Evolutionary conservation across 2,113 vertebrate species (phyloP), one percentile per base, ranked within the genome.

Genomic region (Platysteira castanea): DNA sequence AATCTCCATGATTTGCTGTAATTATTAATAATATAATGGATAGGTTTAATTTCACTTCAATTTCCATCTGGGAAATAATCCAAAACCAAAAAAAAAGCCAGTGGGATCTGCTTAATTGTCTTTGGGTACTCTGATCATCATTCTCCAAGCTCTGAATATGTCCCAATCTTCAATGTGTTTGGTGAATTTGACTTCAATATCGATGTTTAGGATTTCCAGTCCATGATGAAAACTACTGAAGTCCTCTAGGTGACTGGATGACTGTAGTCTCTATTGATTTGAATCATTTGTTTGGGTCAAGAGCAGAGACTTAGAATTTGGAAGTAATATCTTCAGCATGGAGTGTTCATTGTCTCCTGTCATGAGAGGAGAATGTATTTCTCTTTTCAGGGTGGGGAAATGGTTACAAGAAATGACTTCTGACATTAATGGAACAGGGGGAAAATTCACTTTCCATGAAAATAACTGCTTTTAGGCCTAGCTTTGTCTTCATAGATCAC

Each of bases 391-490:
- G 6, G 23, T 90, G 83, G 71, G 76, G 71, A 96, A 93, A 91
- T 75, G 83, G 79, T 87, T 94, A 86, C 75, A 94, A 92, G 90
- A 95, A 96, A 91, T 93, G 31, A 95, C 79, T 95, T 96, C 80
- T 96, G 95, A 96, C 93, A 90, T 90, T 96, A 96, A 94, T 95
- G 92, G 85, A 95, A 92, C 52, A 54, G 68, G 67, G 47, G 15
- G 14, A 91, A 95, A 94, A 95, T 59, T 92, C 95, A 63, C 92
- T 95, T 97, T 96, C 90, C 31, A 84, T 91, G 90, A 95, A 96
- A 97, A 96, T 95, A 95, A 94, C 87, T 93, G 84, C 93, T 95
- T 91, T 96, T 96, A 96, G 93, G 70, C 67, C 75, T 80, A 93
- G 84, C 87, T 96, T 96, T 96, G 90, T 96, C 95, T 94, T 93